Conservation (phyloP, 2,888 invertebrate genomes). For the Sarcophaga subvicina region DNA sequence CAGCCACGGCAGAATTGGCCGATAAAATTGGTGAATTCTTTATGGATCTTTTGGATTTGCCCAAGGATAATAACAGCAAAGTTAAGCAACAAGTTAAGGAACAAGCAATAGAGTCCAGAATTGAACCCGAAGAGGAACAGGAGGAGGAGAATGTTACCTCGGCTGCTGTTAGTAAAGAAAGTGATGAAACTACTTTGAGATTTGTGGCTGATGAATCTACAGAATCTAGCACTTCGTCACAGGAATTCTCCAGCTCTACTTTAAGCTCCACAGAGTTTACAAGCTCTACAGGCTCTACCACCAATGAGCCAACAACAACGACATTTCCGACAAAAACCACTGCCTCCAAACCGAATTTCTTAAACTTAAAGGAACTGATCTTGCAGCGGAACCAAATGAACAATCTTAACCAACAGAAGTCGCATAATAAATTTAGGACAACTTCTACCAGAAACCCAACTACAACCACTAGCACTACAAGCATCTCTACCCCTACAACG, state of each 20-base stretch:
- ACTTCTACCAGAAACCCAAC: constrained; percentile 1
- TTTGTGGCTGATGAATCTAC: constrained; percentile 50
- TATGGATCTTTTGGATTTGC: constrained; percentile 79
- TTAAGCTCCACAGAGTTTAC: not conserved
- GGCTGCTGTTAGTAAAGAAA: not conserved
- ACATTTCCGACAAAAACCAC: constrained; percentile 21
- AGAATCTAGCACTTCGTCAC: not conserved
- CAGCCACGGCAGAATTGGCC: constrained; percentile 75
- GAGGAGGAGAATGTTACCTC: not conserved
- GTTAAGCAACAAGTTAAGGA: constrained; percentile 21
- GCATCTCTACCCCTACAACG: too few species aligned
- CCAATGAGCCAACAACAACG: not conserved
- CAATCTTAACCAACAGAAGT: constrained; percentile 43
- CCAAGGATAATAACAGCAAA: constrained; percentile 73
- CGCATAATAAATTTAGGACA: not conserved
- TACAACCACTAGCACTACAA: constrained; percentile 12
- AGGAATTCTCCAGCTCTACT: not conserved
- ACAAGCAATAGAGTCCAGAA: constrained; percentile 72
- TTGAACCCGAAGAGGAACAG: constrained; percentile 67
- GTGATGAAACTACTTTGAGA: constrained; percentile 28
- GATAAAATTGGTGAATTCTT: constrained; percentile 80
- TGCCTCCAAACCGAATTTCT: constrained; percentile 76
- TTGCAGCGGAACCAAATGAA: constrained; percentile 75
- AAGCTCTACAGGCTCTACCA: not conserved
- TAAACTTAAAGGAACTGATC: constrained; percentile 81